Percentiles rank a stretch among this genome's conserved stretches.
phyloP scores from a whole-genome alignment of 2,113 vertebrate genomes.

The Girardinichthys multiradiatus region DNA sequence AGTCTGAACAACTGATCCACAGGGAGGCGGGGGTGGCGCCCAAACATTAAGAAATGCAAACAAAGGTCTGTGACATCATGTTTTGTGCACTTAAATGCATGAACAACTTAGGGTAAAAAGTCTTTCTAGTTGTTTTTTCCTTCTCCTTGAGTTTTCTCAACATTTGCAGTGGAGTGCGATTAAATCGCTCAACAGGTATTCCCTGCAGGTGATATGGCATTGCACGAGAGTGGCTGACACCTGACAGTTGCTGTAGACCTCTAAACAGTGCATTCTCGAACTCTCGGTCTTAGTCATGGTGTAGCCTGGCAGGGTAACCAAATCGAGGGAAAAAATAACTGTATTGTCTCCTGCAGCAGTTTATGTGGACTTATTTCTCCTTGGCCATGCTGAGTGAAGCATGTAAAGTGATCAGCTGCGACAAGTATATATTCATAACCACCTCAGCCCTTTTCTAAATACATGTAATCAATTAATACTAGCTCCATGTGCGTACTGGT shows the following conservation, averaged over 20 bases:
- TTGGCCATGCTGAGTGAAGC: not conserved
- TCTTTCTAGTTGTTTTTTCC: not conserved
- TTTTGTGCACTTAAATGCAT: conserved; percentile 1
- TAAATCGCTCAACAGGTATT: not conserved
- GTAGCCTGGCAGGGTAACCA: not conserved
- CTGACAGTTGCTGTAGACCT: not conserved
- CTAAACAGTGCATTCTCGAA: no score
- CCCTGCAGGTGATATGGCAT: not conserved
- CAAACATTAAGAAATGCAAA: not conserved
- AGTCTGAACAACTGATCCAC: not conserved
- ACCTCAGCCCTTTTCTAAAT: not conserved
- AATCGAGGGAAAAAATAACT: not conserved
- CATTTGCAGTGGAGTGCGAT: not conserved
- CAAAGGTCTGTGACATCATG: not conserved
- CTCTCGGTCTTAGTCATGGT: no score
- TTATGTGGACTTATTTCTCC: not conserved
- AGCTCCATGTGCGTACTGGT: not conserved
- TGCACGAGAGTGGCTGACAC: not conserved
- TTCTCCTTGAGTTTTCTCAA: not conserved
- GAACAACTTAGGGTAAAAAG: not conserved
- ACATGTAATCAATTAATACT: not conserved
- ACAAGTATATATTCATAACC: not conserved
- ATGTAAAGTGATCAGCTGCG: not conserved
- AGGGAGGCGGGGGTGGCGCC: not conserved
- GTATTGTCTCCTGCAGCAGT: not conserved